Conservation (phyloP, 2,797 vertebrate genomes). For the Kryptopterus vitreolus region DNA sequence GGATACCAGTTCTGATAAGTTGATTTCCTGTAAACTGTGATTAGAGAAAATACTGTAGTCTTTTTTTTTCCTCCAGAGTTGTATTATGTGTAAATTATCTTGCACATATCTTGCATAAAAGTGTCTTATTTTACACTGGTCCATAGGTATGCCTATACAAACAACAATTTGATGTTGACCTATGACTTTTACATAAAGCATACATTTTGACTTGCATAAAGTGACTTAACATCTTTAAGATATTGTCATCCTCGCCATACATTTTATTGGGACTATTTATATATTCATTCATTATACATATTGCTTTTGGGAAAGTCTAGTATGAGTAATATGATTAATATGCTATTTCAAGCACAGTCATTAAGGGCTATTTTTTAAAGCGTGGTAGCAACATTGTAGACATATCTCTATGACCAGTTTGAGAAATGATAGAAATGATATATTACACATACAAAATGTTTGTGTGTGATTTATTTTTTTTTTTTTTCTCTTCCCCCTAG, state of each 20-base stretch:
- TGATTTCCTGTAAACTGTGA: not conserved
- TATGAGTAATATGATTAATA: too few relatives aligned
- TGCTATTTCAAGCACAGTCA: not conserved
- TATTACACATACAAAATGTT: too few relatives aligned
- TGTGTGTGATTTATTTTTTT: not conserved
- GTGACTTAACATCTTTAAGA: not conserved
- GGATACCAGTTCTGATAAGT: not conserved
- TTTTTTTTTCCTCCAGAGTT: too few relatives aligned
- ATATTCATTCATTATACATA: not conserved
- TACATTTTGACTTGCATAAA: not conserved
- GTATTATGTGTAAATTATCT: too few relatives aligned
- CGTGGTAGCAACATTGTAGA: not conserved
- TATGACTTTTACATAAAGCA: too few relatives aligned
- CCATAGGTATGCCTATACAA: too few relatives aligned
- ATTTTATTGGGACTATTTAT: not conserved
- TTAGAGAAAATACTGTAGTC: not conserved
- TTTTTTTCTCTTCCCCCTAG: conserved; percentile 62
- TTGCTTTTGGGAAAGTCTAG: not conserved
- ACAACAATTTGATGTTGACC: too few relatives aligned
- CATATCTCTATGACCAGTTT: not conserved
- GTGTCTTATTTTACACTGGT: too few relatives aligned
- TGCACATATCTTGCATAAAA: too few relatives aligned
- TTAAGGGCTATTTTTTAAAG: not conserved
- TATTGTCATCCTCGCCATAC: not conserved
- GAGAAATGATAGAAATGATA: too few relatives aligned